phyloP scores from a whole-genome alignment of 2,888 invertebrate species.

The Mycalesis mineus region DNA sequence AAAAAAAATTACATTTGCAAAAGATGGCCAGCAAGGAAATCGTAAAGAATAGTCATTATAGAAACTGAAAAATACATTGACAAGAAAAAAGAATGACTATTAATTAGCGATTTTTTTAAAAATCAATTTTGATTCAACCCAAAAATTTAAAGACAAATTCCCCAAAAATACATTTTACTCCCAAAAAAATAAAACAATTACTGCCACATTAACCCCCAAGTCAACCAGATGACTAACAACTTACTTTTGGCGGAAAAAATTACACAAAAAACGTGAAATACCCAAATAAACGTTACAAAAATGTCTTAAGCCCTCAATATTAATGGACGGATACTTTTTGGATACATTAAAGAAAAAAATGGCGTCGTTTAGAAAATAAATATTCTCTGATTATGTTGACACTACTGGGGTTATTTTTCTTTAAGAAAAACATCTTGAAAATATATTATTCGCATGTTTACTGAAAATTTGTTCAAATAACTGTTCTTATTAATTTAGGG shows the following conservation, averaged over 20 bases:
- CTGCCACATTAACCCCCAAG: conserved; percentile 8
- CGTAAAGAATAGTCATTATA: background rate
- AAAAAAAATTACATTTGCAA: background rate
- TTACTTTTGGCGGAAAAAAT: conserved; percentile 4
- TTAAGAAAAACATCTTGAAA: no score
- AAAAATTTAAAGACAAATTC: background rate
- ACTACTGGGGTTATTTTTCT: no score
- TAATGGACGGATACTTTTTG: conserved; percentile 16
- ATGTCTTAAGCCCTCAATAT: conserved; percentile 1
- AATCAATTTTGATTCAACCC: background rate
- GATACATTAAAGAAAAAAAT: background rate
- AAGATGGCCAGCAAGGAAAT: background rate
- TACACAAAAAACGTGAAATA: conserved; percentile 5
- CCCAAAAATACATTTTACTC: background rate
- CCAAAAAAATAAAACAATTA: background rate
- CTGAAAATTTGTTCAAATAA: no score
- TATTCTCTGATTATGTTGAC: no score
- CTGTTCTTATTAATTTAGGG: no score
- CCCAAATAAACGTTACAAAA: background rate
- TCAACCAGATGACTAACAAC: background rate
- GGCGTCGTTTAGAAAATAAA: no score
- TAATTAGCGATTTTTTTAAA: background rate
- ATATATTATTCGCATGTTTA: no score
- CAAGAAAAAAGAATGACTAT: background rate
- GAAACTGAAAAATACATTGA: background rate